A percentile compares a stretch with the other conserved stretches of the same genome.
phyloP scores from a whole-genome alignment of 1,140 invertebrate species.

The Plectrocnemia conspersa region DNA sequence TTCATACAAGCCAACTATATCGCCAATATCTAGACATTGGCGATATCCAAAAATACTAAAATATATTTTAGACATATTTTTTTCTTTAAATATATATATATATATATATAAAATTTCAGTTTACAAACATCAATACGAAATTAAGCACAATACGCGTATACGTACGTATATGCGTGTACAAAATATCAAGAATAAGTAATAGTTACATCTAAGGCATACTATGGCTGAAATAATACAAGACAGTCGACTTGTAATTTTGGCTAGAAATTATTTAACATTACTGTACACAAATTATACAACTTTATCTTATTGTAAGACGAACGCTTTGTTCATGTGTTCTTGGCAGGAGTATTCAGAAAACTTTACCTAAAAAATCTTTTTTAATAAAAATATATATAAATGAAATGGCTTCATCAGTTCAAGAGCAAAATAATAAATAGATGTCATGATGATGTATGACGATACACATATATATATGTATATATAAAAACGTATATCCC shows the following conservation, averaged over 20 bases:
- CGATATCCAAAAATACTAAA: conserved; percentile 7
- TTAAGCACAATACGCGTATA: conserved; percentile 2
- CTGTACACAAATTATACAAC: too few relatives aligned
- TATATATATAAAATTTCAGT: conserved; percentile 20
- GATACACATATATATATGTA: too few relatives aligned
- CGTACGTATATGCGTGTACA: conserved; percentile 6
- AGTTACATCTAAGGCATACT: conserved; percentile 30
- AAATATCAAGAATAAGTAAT: conserved; percentile 28
- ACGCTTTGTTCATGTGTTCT: too few relatives aligned
- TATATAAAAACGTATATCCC: too few relatives aligned
- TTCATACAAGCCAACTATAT: conserved; percentile 16
- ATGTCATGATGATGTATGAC: too few relatives aligned
- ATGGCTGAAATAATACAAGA: conserved; percentile 26
- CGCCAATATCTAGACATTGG: conserved; percentile 3
- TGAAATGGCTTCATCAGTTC: too few relatives aligned
- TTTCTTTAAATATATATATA: too few relatives aligned
- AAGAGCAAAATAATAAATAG: too few relatives aligned
- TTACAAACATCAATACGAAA: conserved; percentile 20
- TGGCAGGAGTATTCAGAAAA: too few relatives aligned
- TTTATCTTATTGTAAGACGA: too few relatives aligned
- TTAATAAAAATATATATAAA: too few relatives aligned
- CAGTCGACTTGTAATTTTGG: not conserved
- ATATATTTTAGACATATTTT: conserved; percentile 12
- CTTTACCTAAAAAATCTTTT: too few relatives aligned
- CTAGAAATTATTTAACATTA: conserved; percentile 7